Percentiles rank a stretch among this genome's conserved stretches.
phyloP scores from a whole-genome alignment of 2,888 invertebrate genomes.

The Apocheima hispidaria region DNA sequence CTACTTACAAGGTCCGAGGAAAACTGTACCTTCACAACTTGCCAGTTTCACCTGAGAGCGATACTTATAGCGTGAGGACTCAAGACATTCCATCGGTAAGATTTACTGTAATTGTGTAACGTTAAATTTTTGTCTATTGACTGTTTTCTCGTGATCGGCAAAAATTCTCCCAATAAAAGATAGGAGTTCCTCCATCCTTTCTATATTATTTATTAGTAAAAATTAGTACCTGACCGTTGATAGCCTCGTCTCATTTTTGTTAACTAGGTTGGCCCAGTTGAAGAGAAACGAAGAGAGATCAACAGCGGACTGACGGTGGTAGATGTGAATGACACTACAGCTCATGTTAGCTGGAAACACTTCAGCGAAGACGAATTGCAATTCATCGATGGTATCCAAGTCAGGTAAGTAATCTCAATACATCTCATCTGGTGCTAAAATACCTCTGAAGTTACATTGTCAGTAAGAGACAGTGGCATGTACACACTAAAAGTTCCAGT shows the following conservation, averaged over 20 bases:
- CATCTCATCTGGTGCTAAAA: neutral
- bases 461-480: neutral
- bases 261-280: constrained; percentile 55
- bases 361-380: constrained; percentile 92
- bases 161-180: no score
- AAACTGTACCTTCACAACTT: constrained; percentile 92
- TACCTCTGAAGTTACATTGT: neutral
- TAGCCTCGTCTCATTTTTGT: neutral
- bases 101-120: no score
- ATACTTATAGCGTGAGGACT: constrained; percentile 91
- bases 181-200: no score
- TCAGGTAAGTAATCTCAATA: constrained; percentile 78
- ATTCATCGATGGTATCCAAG: constrained; percentile 95
- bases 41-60: constrained; percentile 92
- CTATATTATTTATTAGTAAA: no score
- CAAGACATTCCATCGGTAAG: constrained; percentile 78
- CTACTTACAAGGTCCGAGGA: constrained; percentile 93
- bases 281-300: constrained; percentile 84
- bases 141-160: no score
- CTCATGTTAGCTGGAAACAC: constrained; percentile 93
- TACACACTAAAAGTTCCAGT: neutral
- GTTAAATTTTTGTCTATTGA: no score
- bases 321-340: constrained; percentile 92
- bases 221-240: no score
- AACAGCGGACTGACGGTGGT: constrained; percentile 91